phyloP scores from a whole-genome alignment of 2,797 vertebrate species.

The Sitta carolinensis region DNA sequence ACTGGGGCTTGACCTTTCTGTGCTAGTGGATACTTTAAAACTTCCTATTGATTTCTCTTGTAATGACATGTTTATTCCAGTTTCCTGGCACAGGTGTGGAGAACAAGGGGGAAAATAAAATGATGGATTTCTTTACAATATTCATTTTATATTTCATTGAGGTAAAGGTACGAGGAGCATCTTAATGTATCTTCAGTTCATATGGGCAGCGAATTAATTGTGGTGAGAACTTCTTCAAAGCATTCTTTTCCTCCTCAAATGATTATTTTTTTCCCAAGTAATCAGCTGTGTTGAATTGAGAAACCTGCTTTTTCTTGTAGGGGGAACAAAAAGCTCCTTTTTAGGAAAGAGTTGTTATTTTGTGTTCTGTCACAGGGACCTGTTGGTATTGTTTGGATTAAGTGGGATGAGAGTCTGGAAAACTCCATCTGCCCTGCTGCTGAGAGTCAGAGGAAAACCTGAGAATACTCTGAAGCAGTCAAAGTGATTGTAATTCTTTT shows the following conservation, averaged over 20 bases:
- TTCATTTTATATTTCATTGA: constrained; percentile 39
- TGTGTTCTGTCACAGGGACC: background rate
- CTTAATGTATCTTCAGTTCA: background rate
- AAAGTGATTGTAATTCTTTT: background rate
- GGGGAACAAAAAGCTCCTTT: background rate
- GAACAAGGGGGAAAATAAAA: constrained; percentile 51
- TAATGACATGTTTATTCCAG: constrained; percentile 80
- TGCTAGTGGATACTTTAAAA: constrained; percentile 74
- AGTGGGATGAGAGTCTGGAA: background rate
- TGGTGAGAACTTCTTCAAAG: background rate
- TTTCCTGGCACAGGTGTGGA: constrained; percentile 66
- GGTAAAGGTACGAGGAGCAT: background rate
- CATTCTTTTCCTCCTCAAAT: background rate
- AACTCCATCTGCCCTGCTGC: background rate
- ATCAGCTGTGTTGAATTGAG: background rate
- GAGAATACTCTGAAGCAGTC: background rate
- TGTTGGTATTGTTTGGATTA: background rate
- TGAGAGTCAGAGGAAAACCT: background rate
- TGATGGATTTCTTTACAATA: constrained; percentile 43
- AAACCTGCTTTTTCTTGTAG: background rate
- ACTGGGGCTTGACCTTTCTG: constrained; percentile 72
- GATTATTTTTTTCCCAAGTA: background rate
- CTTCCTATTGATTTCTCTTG: constrained; percentile 75
- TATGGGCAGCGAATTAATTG: background rate
- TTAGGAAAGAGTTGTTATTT: background rate